These are phyloP conservation scores for Brachionus asplanchnoidis DNA, from an alignment of 1,140 invertebrate species.

Conservation along the genomic window DNA sequence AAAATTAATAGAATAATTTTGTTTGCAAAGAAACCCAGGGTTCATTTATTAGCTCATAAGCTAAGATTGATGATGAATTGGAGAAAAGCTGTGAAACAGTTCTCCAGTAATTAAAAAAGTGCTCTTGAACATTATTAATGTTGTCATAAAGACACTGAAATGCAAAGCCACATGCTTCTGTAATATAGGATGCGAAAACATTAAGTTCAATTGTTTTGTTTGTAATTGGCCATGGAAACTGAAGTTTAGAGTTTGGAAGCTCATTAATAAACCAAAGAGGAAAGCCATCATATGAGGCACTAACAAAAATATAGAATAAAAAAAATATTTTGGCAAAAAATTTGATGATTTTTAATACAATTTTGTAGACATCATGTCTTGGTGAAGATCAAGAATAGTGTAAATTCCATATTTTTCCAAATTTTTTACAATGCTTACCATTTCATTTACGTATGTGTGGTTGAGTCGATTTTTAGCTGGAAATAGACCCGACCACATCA, in stretches of 20 bases:
- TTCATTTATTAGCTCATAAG: constrained; percentile 49
- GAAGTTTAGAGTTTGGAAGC: constrained; percentile 40
- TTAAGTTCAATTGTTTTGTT: background rate
- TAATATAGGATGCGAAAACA: constrained; percentile 45
- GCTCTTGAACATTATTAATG: constrained; percentile 30
- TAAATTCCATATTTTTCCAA: constrained; percentile 46
- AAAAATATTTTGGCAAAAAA: background rate
- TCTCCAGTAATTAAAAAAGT: constrained; percentile 45
- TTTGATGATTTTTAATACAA: background rate
- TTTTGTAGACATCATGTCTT: constrained; percentile 44
- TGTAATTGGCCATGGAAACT: constrained; percentile 46
- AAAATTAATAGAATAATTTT: background rate
- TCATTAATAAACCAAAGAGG: constrained; percentile 46
- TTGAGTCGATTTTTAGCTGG: constrained; percentile 43
- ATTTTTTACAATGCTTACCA: constrained; percentile 44
- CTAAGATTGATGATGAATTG: constrained; percentile 44
- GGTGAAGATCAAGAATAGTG: constrained; percentile 47
- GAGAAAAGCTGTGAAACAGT: constrained; percentile 44
- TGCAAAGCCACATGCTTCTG: constrained; percentile 45
- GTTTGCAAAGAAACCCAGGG: constrained; percentile 43
- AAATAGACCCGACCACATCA: constrained; percentile 47
- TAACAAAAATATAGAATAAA: background rate
- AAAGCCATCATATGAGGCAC: constrained; percentile 45
- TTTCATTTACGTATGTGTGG: constrained; percentile 45
- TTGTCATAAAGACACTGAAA: constrained; percentile 48